These are phyloP conservation scores for Diarsia mendica DNA, from an alignment of 2,888 invertebrate genomes.

Conservation along the genomic window DNA sequence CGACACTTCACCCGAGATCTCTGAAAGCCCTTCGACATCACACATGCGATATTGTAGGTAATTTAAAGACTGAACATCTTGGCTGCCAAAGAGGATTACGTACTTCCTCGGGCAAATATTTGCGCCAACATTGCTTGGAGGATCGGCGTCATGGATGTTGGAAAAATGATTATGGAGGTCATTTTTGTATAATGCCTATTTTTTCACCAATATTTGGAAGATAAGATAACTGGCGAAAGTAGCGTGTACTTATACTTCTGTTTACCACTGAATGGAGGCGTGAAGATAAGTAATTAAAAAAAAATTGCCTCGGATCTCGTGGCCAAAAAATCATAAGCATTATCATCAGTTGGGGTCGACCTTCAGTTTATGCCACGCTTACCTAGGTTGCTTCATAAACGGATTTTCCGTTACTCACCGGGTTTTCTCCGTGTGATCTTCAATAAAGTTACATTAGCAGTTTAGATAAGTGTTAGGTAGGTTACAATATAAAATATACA, in stretches of 20 bases:
- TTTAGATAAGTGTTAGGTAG: not conserved
- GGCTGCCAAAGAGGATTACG: constrained; percentile 64
- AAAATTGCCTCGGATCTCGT: not conserved
- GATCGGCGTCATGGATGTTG: constrained; percentile 45
- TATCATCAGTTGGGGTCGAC: not conserved
- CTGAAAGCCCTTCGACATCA: constrained; percentile 46
- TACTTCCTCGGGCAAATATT: constrained; percentile 62
- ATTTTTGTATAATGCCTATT: not conserved
- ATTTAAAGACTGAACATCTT: constrained; percentile 60
- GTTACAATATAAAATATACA: too few relatives aligned
- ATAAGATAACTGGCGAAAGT: not conserved
- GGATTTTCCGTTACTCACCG: too few relatives aligned
- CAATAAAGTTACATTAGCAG: not conserved
- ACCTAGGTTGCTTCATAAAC: not conserved
- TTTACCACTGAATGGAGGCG: not conserved
- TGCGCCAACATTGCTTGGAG: constrained; percentile 54
- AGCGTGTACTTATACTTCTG: not conserved
- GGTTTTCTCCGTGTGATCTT: too few relatives aligned
- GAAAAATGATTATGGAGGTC: constrained; percentile 19
- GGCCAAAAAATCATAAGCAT: not conserved
- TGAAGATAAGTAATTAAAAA: not conserved
- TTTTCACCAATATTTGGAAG: not conserved
- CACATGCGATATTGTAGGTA: constrained; percentile 57
- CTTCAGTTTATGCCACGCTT: not conserved
- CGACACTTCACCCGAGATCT: constrained; percentile 54